These are phyloP conservation scores for Eunapius fragilis DNA, from an alignment of 37 sponge, comb jelly and placozoan species.

Conservation along the genomic window DNA sequence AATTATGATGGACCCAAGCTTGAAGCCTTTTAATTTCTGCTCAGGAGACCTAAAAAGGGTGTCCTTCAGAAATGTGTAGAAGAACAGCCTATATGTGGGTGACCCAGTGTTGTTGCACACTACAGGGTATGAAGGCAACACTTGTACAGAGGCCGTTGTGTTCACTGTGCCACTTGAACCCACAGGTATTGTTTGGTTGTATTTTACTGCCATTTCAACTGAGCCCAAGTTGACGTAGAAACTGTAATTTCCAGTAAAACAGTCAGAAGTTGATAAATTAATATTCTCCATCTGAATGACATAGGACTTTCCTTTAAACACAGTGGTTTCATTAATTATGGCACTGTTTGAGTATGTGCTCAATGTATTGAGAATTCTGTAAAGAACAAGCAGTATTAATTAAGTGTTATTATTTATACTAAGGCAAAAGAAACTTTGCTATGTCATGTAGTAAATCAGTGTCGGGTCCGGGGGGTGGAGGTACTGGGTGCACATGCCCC, in stretches of 20 bases:
- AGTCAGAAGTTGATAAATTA: background rate
- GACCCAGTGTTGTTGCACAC: background rate
- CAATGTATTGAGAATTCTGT: background rate
- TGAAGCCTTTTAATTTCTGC: background rate
- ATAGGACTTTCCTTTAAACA: background rate
- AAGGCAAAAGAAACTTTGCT: no score
- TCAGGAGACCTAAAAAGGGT: background rate
- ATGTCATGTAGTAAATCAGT: background rate
- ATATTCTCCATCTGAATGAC: background rate
- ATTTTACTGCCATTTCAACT: background rate
- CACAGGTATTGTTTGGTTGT: background rate
- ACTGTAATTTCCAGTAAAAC: background rate
- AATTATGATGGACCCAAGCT: background rate
- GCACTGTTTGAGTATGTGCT: background rate
- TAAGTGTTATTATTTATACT: background rate
- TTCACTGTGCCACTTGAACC: background rate
- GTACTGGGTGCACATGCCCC: no score
- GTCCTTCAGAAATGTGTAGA: background rate
- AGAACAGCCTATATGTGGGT: background rate
- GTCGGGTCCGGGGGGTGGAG: no score
- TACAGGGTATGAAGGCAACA: background rate
- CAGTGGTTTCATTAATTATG: background rate
- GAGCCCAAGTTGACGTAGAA: background rate
- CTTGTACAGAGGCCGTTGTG: background rate
- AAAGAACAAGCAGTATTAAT: background rate